Evolutionary conservation across 1,140 invertebrate species (phyloP).

Genomic region (Arion vulgaris): DNA sequence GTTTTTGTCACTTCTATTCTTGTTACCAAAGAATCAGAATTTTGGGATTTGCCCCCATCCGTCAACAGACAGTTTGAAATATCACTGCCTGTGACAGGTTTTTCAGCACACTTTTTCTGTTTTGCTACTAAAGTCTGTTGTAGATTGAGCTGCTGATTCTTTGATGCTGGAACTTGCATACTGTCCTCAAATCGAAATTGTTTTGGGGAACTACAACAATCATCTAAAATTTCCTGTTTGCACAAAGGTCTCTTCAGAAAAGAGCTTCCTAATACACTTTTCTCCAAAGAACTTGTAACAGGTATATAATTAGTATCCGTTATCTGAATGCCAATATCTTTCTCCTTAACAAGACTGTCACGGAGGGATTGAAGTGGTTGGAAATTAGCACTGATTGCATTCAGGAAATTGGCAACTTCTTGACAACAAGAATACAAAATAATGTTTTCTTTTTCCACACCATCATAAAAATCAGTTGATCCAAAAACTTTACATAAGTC

Average conservation of each 20-base stretch:
- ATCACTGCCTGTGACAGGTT: neutral
- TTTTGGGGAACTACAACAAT: conserved; percentile 14
- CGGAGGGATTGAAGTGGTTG: neutral
- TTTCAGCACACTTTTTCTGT: neutral
- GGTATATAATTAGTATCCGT: conserved; percentile 6
- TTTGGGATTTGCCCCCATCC: neutral
- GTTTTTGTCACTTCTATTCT: neutral
- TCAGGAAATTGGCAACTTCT: conserved; percentile 23
- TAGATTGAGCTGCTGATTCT: neutral
- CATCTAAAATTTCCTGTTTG: conserved; percentile 30
- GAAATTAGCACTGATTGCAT: neutral
- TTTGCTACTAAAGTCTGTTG: neutral
- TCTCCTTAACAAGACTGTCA: conserved; percentile 30
- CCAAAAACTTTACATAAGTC: conserved; percentile 23
- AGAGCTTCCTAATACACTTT: neutral
- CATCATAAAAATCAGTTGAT: conserved; percentile 4
- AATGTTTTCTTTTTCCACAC: conserved; percentile 28
- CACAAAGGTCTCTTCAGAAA: conserved; percentile 13
- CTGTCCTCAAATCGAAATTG: neutral
- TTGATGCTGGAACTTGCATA: neutral
- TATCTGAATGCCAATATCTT: conserved; percentile 23
- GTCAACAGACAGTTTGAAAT: neutral
- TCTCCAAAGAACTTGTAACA: neutral
- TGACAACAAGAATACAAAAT: conserved; percentile 20
- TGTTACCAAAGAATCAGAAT: neutral